phyloP scores from a whole-genome alignment of 1,140 invertebrate species.

The Formica exsecta region DNA sequence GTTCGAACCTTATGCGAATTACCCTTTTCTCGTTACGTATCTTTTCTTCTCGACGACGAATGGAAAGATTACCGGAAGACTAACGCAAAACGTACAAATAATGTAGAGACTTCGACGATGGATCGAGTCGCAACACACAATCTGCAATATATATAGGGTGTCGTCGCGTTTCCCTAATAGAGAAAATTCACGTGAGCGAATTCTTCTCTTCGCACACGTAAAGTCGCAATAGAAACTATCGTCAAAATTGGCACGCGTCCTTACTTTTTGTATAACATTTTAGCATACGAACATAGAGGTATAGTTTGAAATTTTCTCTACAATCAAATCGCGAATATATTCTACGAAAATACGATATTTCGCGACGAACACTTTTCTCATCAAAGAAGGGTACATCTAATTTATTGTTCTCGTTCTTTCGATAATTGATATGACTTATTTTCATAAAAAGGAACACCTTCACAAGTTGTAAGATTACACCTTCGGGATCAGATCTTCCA shows the following conservation, averaged over 20 bases:
- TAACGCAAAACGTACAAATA: neutral
- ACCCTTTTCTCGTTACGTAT: slow-evolving; percentile 32
- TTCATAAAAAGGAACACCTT: slow-evolving; percentile 36
- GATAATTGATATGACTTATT: slow-evolving; percentile 55
- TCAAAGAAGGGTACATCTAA: slow-evolving; percentile 37
- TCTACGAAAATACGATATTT: slow-evolving; percentile 58
- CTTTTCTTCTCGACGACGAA: slow-evolving; percentile 51
- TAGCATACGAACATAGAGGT: neutral
- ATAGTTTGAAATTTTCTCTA: slow-evolving; percentile 3
- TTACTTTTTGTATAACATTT: neutral
- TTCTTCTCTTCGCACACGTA: neutral
- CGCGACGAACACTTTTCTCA: slow-evolving; percentile 7
- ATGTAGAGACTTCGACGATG: slow-evolving; percentile 23
- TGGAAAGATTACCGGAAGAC: slow-evolving; percentile 7
- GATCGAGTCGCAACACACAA: slow-evolving; percentile 35
- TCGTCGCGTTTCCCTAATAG: slow-evolving; percentile 3
- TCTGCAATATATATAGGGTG: slow-evolving; percentile 25
- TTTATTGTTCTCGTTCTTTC: slow-evolving; percentile 49
- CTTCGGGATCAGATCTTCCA: slow-evolving; percentile 29
- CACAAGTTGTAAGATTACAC: neutral
- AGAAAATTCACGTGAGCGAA: neutral
- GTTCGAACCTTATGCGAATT: slow-evolving; percentile 22
- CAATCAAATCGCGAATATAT: slow-evolving; percentile 32
- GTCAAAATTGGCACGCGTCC: slow-evolving; percentile 24
- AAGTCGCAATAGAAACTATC: neutral